Conservation (phyloP, 2,113 vertebrate genomes). For the Xerus inauris region DNA sequence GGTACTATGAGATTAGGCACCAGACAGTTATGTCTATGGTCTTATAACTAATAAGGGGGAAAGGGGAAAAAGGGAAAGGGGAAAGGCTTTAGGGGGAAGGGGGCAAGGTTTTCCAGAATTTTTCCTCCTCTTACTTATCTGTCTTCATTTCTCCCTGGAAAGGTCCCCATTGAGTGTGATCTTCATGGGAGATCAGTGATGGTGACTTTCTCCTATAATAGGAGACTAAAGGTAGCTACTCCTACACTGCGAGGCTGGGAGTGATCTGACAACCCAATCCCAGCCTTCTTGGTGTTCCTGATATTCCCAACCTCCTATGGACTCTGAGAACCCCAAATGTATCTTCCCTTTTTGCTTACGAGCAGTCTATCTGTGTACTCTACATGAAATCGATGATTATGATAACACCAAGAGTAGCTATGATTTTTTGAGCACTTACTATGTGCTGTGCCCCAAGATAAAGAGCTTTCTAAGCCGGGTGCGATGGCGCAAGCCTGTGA, state of each 20-base stretch:
- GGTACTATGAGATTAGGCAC: background rate
- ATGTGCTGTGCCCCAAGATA: background rate
- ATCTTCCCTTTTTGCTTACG: background rate
- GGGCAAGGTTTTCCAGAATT: background rate
- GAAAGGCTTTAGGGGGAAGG: fast-evolving
- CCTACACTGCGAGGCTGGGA: background rate
- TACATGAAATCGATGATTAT: background rate
- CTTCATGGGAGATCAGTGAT: background rate
- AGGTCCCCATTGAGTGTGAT: background rate
- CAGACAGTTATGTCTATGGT: background rate
- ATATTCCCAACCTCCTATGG: background rate
- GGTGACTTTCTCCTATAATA: background rate
- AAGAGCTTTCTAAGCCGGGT: background rate
- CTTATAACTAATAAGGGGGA: background rate
- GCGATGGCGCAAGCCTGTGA: too few species aligned
- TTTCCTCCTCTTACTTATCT: background rate
- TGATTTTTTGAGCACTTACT: background rate
- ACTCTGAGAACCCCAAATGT: background rate
- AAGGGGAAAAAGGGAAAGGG: background rate
- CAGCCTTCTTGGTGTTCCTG: background rate
- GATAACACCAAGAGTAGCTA: background rate
- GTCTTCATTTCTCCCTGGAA: background rate
- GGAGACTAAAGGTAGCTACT: background rate
- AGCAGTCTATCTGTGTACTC: background rate
- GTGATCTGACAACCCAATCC: background rate